Percentiles rank a stretch among this genome's conserved stretches.
These are phyloP conservation scores for Chrysopilus asiliformis DNA, from an alignment of 2,888 invertebrate species.

Conservation along the genomic window DNA sequence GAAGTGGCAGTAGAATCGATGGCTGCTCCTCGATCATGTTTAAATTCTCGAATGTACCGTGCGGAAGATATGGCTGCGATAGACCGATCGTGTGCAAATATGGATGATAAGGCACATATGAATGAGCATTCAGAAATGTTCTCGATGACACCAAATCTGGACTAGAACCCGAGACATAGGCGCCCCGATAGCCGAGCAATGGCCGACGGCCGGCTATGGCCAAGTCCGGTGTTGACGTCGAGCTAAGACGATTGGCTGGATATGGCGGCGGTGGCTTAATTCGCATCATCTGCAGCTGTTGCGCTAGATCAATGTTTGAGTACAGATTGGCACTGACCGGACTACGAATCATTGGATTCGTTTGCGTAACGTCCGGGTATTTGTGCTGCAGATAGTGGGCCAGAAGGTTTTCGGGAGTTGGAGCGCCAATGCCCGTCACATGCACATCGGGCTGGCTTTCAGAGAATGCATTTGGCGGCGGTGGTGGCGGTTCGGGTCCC, in stretches of 20 bases:
- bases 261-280: constrained; percentile 75
- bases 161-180: constrained; percentile 60
- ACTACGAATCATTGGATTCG: constrained; percentile 26
- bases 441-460: constrained; percentile 64
- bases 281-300: constrained; percentile 32
- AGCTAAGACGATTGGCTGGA: constrained; percentile 60
- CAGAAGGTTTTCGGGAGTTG: constrained; percentile 25
- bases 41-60: constrained; percentile 61
- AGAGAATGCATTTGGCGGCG: constrained; percentile 22
- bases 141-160: constrained; percentile 65
- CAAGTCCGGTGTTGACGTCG: constrained; percentile 73
- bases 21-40: constrained; percentile 41
- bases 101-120: constrained; percentile 27
- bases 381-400: constrained; percentile 26
- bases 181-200: constrained; percentile 28
- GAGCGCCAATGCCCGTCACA: constrained; percentile 22
- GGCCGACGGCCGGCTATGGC: constrained; percentile 55
- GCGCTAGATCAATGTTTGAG: constrained; percentile 28
- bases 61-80: constrained; percentile 38
- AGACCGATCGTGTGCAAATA: constrained; percentile 28
- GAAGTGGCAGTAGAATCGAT: constrained; percentile 28
- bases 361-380: constrained; percentile 55
- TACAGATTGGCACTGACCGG: constrained; percentile 21
- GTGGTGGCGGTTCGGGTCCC: too few species aligned
- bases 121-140: constrained; percentile 41